Evolutionary conservation across 64 coral and sea anemone genomes (phyloP).

Genomic region (Pachyseris speciosa): DNA sequence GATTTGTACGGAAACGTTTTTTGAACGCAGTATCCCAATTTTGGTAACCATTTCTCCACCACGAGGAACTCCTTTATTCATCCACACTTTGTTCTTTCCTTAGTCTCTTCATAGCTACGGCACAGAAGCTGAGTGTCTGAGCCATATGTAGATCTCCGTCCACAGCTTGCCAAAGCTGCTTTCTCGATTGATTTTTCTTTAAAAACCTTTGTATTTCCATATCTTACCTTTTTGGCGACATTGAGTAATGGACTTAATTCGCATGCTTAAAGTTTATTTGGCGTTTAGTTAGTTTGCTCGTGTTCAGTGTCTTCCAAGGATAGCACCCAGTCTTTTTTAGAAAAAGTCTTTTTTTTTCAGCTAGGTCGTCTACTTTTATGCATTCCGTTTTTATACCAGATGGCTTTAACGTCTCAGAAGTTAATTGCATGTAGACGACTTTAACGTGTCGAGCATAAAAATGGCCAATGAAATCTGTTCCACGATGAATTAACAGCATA

Average conservation of each 20-base stretch:
- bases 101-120: background rate
- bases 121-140: constrained; percentile 18
- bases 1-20: constrained; percentile 71
- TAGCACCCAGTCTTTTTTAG: constrained; percentile 6
- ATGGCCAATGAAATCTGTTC: too few species aligned
- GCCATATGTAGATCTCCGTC: constrained; percentile 28
- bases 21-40: constrained; percentile 70
- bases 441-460: too few species aligned
- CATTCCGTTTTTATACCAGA: too few species aligned
- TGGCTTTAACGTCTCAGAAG: too few species aligned
- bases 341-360: background rate
- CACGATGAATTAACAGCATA: too few species aligned
- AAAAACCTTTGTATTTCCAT: constrained; percentile 15
- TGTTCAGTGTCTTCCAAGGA: background rate
- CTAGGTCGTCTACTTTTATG: background rate
- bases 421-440: too few species aligned
- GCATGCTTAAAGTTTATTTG: background rate
- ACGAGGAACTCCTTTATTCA: constrained; percentile 50
- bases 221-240: constrained; percentile 17
- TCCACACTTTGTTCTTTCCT: constrained; percentile 52
- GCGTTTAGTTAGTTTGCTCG: background rate
- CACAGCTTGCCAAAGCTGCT: background rate
- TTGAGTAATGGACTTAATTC: constrained; percentile 24
- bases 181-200: constrained; percentile 33
- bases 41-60: constrained; percentile 65